phyloP scores from a whole-genome alignment of 2,797 vertebrate species.

The Sebastolobus alascanus region DNA sequence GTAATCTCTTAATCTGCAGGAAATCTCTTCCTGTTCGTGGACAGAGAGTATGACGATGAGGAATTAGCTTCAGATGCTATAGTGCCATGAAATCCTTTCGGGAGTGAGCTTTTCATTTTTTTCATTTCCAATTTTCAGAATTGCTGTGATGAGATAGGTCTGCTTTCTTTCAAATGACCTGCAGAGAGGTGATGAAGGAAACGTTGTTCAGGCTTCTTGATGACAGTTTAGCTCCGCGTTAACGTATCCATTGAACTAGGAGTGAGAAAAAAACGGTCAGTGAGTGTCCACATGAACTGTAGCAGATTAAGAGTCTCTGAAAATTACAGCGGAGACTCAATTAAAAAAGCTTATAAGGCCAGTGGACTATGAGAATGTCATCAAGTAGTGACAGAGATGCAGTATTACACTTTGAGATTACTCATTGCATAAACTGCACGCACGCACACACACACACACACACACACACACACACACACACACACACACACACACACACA shows the following conservation, averaged over 20 bases:
- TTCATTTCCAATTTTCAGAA: background rate
- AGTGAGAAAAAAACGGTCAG: background rate
- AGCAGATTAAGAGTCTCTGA: constrained; percentile 57
- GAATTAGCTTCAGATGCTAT: constrained; percentile 30
- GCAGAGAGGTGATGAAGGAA: background rate
- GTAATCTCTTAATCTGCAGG: constrained; percentile 70
- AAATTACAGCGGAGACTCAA: constrained; percentile 52
- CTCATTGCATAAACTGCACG: constrained; percentile 39
- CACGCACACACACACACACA: constrained; percentile 12
- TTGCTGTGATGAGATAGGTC: background rate
- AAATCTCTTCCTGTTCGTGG: constrained; percentile 58
- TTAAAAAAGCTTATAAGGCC: constrained; percentile 50
- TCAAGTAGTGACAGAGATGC: constrained; percentile 38
- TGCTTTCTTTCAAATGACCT: constrained; percentile 12
- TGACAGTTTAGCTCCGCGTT: background rate
- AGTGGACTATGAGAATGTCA: constrained; percentile 46
- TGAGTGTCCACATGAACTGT: constrained; percentile 23
- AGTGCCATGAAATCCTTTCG: background rate
- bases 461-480: constrained; percentile 8
- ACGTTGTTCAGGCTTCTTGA: background rate
- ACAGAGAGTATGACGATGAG: constrained; percentile 20
- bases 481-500: constrained; percentile 12
- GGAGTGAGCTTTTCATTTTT: background rate
- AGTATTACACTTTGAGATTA: constrained; percentile 53
- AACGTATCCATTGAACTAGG: background rate